These are phyloP conservation scores for Aphyosemion australe DNA, from an alignment of 2,113 vertebrate species.

Conservation along the genomic window DNA sequence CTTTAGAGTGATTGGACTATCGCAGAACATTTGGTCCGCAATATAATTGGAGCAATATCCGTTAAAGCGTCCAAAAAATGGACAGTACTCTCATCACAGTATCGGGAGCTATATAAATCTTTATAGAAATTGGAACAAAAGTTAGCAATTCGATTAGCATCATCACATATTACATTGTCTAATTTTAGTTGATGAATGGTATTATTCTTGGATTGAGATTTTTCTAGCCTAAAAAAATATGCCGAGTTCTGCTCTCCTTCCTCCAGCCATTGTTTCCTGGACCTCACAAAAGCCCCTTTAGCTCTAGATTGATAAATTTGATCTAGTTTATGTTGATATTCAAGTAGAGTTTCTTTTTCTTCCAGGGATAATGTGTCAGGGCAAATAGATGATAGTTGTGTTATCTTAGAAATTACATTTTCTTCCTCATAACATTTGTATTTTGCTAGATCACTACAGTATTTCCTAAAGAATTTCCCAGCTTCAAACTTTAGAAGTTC, in stretches of 20 bases:
- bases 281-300: neutral
- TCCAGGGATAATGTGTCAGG: too few species aligned
- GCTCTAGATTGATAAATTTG: too few species aligned
- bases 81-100: neutral
- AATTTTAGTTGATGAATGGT: neutral
- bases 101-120: neutral
- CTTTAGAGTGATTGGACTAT: too few species aligned
- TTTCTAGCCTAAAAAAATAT: neutral
- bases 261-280: neutral
- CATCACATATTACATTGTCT: too few species aligned
- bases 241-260: too few species aligned
- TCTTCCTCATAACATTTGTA: neutral
- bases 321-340: neutral
- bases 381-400: too few species aligned
- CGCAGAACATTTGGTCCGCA: too few species aligned
- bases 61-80: neutral
- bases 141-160: neutral
- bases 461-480: neutral
- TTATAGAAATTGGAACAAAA: neutral
- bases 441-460: neutral
- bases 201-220: too few species aligned
- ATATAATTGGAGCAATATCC: neutral
- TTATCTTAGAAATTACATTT: too few species aligned
- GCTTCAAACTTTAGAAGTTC: neutral
- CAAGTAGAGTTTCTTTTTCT: too few species aligned